Base-by-base conservation (phyloP, 2,113 vertebrate genomes). In the Salvelinus fontinalis region DNA sequence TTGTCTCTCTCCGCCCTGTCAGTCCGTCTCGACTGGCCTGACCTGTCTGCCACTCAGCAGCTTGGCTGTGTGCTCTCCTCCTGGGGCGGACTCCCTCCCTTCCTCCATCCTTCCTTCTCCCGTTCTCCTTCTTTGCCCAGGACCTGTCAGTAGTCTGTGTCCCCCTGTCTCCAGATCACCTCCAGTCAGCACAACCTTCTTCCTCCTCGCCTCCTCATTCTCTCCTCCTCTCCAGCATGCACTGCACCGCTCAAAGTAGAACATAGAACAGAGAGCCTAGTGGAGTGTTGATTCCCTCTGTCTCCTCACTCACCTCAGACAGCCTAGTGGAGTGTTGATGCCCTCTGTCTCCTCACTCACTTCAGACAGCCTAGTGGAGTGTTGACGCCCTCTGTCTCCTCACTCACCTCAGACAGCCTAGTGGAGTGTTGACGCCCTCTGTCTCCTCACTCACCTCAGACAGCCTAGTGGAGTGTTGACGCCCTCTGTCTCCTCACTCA, bases 11-110 rank as follows among this genome's bases (percentile, higher is more conserved):
- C 82, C 49, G 83, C 85, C 85, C 82, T n/a, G 65, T 78, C 88
- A 82, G 79, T 81, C 76, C 60, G 78, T 86, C 84, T 89, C 80
- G 81, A 88, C 78, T 89, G 87, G 85, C 49, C 66, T 76, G 67
- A 76, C 34, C 77, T 82, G 75, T 76, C 88, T 84, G 83, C 51
- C 82, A 84, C 74, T 87, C 82, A 77, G 20, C 3, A 57, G 31
- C 73, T 74, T 0, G 62, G 73, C 51, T 44, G 6, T 71, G 39
- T 27, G 57, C 71, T 73, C 79, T 60, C 78, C 81, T 76, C 84
- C 74, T 20, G 69, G 5, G 71, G 78, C 73, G 20, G 71, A n/a
- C 9, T 44, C 39, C 7, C 39, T 39, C 39, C 8, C 59, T 65
- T 31, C n/a, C 60, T 20, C 18, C 11, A 4, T 27, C 27, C 71